phyloP scores from a whole-genome alignment of 1,140 invertebrate species.

The Polypedilum vanderplanki region DNA sequence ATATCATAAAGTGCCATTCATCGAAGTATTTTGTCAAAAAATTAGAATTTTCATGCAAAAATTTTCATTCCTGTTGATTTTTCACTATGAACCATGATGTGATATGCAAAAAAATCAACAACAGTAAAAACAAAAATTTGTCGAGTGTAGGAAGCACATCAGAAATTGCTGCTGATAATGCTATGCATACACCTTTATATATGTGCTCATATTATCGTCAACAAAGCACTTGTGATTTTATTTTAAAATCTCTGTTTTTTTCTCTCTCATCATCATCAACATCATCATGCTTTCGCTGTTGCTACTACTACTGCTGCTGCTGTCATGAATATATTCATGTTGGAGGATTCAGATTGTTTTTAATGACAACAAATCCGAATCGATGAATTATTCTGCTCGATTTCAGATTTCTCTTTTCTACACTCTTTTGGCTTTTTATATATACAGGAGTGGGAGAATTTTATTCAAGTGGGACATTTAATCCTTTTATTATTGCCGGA shows the following conservation, averaged over 20 bases:
- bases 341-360: conserved; percentile 20
- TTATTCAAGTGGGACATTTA: background rate
- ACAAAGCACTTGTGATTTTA: conserved; percentile 18
- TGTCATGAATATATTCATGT: background rate
- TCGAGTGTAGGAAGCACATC: background rate
- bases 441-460: background rate
- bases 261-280: background rate
- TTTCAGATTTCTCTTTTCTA: background rate
- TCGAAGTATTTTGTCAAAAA: conserved; percentile 5
- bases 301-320: no score
- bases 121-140: background rate
- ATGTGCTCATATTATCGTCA: background rate
- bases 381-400: conserved; percentile 17
- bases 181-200: background rate
- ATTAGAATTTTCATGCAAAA: background rate
- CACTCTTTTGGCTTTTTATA: background rate
- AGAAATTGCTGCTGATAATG: background rate
- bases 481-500: background rate
- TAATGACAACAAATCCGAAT: conserved; percentile 25
- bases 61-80: conserved; percentile 11
- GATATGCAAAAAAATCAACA: conserved; percentile 1
- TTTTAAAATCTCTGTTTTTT: background rate
- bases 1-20: conserved; percentile 5
- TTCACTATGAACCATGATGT: background rate
- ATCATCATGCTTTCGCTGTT: background rate